A percentile compares a stretch with the other conserved stretches of the same genome.
These are phyloP conservation scores for Drosophila nigrodunni DNA, from an alignment of 1,140 invertebrate genomes.

Conservation along the genomic window DNA sequence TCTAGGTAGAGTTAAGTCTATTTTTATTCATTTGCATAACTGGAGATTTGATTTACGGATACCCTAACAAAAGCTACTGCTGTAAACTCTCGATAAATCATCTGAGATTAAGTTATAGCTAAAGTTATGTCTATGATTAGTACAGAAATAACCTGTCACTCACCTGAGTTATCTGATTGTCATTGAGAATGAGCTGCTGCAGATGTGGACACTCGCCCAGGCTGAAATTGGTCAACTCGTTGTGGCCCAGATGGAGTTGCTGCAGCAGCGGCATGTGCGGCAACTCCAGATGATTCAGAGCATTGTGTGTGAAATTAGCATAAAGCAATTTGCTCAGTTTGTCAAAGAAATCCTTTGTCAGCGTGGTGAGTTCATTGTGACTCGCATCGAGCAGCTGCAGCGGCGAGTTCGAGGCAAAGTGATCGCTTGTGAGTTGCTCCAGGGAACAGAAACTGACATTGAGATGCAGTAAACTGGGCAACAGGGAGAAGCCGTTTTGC, in stretches of 20 bases:
- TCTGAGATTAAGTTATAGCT: no score
- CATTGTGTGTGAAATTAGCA: conserved; percentile 77
- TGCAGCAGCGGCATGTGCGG: conserved; percentile 56
- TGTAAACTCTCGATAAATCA: conserved; percentile 1
- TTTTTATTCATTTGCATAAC: no score
- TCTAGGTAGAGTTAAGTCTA: no score
- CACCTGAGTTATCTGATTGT: conserved; percentile 66
- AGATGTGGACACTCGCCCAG: conserved; percentile 58
- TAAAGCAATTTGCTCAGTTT: conserved; percentile 60
- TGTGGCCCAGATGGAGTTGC: conserved; percentile 63
- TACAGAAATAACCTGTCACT: conserved; percentile 19
- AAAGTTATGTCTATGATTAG: no score
- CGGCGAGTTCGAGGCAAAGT: conserved; percentile 54
- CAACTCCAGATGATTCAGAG: conserved; percentile 49
- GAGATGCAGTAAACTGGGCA: conserved; percentile 51
- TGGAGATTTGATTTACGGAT: no score
- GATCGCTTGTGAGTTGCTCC: conserved; percentile 30
- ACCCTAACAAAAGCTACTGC: not conserved
- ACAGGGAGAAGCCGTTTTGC: conserved; percentile 53
- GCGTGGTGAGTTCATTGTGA: conserved; percentile 56
- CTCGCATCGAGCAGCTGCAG: conserved; percentile 73
- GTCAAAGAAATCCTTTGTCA: conserved; percentile 53
- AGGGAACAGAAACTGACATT: conserved; percentile 66
- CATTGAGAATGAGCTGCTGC: conserved; percentile 52
- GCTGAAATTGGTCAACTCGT: conserved; percentile 58